Evolutionary conservation across 92 coral and sea anemone genomes (phyloP).

Genomic region (Zoanthus solanderi): DNA sequence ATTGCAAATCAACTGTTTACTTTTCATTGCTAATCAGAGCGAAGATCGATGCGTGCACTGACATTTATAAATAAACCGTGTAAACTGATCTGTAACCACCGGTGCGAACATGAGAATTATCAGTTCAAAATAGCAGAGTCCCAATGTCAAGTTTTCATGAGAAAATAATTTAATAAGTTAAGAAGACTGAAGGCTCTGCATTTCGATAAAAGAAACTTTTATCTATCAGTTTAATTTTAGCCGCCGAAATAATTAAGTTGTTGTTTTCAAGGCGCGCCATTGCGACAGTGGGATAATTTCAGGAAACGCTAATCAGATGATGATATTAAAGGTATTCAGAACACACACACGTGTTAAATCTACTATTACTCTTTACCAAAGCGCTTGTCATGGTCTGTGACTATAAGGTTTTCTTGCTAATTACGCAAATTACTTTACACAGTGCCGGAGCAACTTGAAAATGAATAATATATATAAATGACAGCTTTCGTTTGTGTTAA

Average conservation of each 20-base stretch:
- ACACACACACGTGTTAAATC: slow-evolving; percentile 19
- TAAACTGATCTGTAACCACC: background rate
- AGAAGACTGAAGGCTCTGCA: no score
- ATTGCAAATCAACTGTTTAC: no score
- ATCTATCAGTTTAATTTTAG: no score
- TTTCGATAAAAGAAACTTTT: no score
- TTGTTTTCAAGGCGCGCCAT: background rate
- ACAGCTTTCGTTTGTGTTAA: background rate
- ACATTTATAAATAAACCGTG: background rate
- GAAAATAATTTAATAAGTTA: slow-evolving; percentile 5
- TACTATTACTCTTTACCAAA: slow-evolving; percentile 16
- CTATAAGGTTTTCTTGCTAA: slow-evolving; percentile 11
- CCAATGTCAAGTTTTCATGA: slow-evolving; percentile 14
- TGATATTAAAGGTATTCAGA: slow-evolving; percentile 6
- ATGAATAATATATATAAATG: background rate
- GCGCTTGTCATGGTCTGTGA: background rate
- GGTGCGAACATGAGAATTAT: background rate
- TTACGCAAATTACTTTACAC: slow-evolving; percentile 5
- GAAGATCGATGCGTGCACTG: slow-evolving; percentile 8
- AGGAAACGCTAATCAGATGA: slow-evolving; percentile 11
- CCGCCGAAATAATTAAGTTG: background rate
- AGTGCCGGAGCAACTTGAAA: slow-evolving; percentile 17
- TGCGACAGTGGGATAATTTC: background rate
- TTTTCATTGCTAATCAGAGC: background rate
- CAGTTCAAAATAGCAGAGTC: background rate